Base-by-base conservation (phyloP, 2,797 vertebrate species). In the Erpetoichthys calabaricus region DNA sequence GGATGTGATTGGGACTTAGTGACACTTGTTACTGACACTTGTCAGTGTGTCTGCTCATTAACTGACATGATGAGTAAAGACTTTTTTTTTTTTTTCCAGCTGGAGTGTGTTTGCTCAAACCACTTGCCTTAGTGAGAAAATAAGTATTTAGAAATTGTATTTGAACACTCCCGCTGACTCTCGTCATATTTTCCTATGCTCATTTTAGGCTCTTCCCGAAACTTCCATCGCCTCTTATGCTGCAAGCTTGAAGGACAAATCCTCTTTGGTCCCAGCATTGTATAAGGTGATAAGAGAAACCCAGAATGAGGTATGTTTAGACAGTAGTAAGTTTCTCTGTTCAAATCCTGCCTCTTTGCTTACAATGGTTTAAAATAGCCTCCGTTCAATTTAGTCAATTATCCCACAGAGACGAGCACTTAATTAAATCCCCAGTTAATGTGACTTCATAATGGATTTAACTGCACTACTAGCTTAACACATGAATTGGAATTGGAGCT, bases 281-380 rank as follows among this genome's bases (percentile, higher is more conserved):
- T 98, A 99, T 80, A 94, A 91, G 78, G 94, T 99, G 66, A 89
- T 99, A 68, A 83, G 92, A 68, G 92, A 97, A 61, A 92, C 93
- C 76, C 93, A 94, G 70, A 96, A 91, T 57, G 96, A 98, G 53
- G 96, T 98, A 86, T 65, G 91, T 74, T 4, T 5, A 5, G 43
- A n/a, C 42, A 47, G 8, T n/a, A 7, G 8, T 8, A 8, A n/a
- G 42, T 9, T 9, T 42, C 46, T 3, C 57, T 42, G 10, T 41
- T 56, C n/a, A 7, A 4, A 7, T 52, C 47, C 45, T 54, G n/a
- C n/a, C 44, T 41, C 43, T 10, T 42, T 43, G 5, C 3, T 8
- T 4, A 45, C 41, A 3, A 57, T 51, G 5, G 56, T 41, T 41
- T 8, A 42, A 43, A 4, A 41, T 42, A 42, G 41, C 53, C 41